Conservation (phyloP, 2,888 invertebrate species). For the Acrocyrtus sp. region DNA sequence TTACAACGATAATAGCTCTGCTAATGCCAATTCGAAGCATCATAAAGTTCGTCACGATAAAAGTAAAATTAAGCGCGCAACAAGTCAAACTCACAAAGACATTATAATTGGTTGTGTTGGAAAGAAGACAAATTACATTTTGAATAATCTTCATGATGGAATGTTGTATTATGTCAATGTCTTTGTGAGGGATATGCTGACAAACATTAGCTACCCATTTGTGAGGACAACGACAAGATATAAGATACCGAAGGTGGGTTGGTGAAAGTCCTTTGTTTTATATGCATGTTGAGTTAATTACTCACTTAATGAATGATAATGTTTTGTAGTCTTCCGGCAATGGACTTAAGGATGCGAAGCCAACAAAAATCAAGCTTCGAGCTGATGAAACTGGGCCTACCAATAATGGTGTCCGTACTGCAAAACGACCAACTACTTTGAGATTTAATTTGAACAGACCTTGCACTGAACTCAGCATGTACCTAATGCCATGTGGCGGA, state of each 20-base stretch:
- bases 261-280: background rate
- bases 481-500: conserved; percentile 72
- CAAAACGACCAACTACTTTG: conserved; percentile 39
- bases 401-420: background rate
- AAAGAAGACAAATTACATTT: conserved; percentile 68
- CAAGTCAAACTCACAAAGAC: conserved; percentile 59
- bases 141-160: conserved; percentile 68
- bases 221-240: conserved; percentile 67
- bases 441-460: conserved; percentile 62
- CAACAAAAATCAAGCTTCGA: conserved; percentile 68
- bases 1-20: background rate
- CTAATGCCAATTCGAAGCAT: too few relatives aligned
- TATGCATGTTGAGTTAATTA: background rate
- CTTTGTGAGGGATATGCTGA: conserved; percentile 69
- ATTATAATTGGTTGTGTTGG: conserved; percentile 69
- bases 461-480: conserved; percentile 65
- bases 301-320: too few relatives aligned
- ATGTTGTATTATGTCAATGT: conserved; percentile 70
- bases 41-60: conserved; percentile 23
- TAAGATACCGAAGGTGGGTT: conserved; percentile 61
- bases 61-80: conserved; percentile 37
- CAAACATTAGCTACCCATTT: conserved; percentile 70
- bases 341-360: conserved; percentile 68
- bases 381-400: background rate
- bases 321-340: conserved; percentile 65